Base-by-base conservation (phyloP, 2,888 invertebrate genomes). In the Tanytarsus gracilentus region DNA sequence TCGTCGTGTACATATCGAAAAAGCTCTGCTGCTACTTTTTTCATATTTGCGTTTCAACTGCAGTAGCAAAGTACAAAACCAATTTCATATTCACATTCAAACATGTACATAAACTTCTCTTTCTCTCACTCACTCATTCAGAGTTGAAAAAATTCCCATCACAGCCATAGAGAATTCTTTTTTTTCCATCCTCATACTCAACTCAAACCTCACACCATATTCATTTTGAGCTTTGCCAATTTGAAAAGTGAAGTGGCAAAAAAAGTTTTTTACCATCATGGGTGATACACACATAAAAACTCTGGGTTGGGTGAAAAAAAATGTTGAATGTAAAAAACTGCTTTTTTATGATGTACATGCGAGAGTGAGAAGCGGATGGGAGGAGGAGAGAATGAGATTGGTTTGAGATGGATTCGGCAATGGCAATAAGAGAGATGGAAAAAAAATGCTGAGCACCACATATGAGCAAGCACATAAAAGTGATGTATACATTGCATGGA, bases 1-100 rank as follows among this genome's bases (percentile, higher is more conserved):
- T 27, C 7, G 14, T 36, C n/a, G 14, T 36, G 16, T n/a, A 14
- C 14, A 36, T 36, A 16, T 36, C 16, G 36, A 36, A 44, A 44
- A 44, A 44, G 44, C 44, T 23, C 44, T 23, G 39, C 21, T 44
- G 23, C 18, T 44, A 23, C 44, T 44, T 44, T 44, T 21, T 44
- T 23, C 18, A 23, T 44, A 4, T 44, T 44, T 44, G 36, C 36
- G 36, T 21, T 21, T 44, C 44, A 44, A 44, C 44, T 44, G 44
- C 44, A 44, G 44, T 18, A 29, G 51, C 30, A 36, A n/a, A n/a
- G 36, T 7, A 36, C 53, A 51, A 30, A 39, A 51, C 51, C 51
- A 53, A 53, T 53, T 53, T 53, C 53, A 36, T 53, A 53, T 53
- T 36, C 53, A 53, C 44, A 53, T 53, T 53, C 53, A 53, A 53